phyloP scores from a whole-genome alignment of 2,797 vertebrate genomes.

The Philypnodon macrostomus region DNA sequence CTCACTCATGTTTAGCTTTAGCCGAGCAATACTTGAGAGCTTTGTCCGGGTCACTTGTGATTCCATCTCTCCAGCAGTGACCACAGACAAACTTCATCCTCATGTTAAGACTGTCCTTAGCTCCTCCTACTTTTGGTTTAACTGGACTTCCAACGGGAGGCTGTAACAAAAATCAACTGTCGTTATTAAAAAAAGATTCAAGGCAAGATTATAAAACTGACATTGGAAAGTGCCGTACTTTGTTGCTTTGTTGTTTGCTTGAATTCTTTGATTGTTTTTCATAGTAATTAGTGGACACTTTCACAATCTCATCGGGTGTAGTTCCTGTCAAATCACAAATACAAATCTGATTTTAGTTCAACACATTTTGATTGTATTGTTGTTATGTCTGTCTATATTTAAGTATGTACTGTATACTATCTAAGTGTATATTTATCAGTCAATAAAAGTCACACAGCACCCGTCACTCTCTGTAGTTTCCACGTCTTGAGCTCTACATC shows the following conservation, averaged over 20 bases:
- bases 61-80: constrained; percentile 86
- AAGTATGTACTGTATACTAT: no score
- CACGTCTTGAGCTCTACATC: constrained; percentile 92
- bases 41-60: constrained; percentile 87
- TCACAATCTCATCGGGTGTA: constrained; percentile 87
- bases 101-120: constrained; percentile 74
- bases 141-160: constrained; percentile 2
- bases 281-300: constrained; percentile 84
- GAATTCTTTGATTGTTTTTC: constrained; percentile 47
- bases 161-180: constrained; percentile 10
- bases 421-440: no score
- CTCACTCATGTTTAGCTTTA: constrained; percentile 90
- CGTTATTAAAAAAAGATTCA: neutral
- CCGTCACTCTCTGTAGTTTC: constrained; percentile 88
- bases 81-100: constrained; percentile 92
- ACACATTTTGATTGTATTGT: no score
- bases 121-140: constrained; percentile 34
- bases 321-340: constrained; percentile 75
- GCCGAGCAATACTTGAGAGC: constrained; percentile 87
- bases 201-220: neutral
- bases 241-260: constrained; percentile 44
- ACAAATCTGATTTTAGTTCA: neutral
- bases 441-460: no score
- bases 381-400: no score
- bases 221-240: constrained; percentile 36